Evolutionary conservation across 2,888 invertebrate species (phyloP).

Genomic region (Drosophila crucigera): DNA sequence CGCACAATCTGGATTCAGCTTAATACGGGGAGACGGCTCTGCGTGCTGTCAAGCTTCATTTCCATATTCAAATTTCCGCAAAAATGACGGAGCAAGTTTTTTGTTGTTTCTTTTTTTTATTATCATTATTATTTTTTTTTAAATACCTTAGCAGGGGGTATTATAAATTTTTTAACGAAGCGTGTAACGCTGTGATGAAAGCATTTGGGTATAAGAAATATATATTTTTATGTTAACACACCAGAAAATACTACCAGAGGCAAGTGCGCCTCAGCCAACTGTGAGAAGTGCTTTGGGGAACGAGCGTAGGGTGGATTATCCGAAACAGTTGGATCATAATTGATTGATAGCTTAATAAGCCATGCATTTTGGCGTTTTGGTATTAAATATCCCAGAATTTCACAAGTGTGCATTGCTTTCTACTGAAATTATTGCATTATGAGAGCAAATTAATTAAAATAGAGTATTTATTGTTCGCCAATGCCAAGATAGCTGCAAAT

Average conservation of each 20-base stretch:
- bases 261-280: neutral
- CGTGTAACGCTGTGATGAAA: neutral
- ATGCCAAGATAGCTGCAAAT: neutral
- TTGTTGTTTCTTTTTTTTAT: neutral
- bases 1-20: conserved; percentile 16
- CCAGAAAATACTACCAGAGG: neutral
- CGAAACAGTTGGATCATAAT: neutral
- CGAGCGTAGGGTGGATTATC: neutral
- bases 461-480: neutral
- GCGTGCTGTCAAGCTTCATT: conserved; percentile 6
- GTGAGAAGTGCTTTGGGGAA: neutral
- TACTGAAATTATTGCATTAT: neutral
- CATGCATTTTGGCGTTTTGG: neutral
- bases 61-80: conserved; percentile 18
- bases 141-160: conserved; percentile 2
- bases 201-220: neutral
- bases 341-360: neutral
- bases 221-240: neutral
- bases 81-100: conserved; percentile 10
- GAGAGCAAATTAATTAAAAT: neutral
- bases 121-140: neutral
- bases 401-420: neutral
- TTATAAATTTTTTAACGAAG: neutral
- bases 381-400: neutral
- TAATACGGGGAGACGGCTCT: neutral